phyloP scores from a whole-genome alignment of 2,797 vertebrate species.

The Sus cebifrons region DNA sequence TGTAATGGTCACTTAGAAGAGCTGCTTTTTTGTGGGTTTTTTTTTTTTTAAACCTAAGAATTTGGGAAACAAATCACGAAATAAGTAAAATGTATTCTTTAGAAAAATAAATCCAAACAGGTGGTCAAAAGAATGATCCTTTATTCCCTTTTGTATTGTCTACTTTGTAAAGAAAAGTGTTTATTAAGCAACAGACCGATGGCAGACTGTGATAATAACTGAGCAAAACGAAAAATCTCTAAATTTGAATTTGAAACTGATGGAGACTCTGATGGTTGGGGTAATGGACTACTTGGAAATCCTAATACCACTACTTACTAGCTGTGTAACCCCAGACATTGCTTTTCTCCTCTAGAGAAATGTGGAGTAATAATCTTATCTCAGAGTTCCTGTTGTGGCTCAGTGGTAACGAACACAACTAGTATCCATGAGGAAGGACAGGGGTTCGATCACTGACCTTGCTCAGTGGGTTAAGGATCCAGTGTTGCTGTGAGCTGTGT shows the following conservation, averaged over 20 bases:
- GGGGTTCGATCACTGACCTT: too few species aligned
- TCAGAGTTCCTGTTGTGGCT: neutral
- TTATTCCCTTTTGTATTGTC: slow-evolving; percentile 54
- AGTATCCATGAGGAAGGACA: too few species aligned
- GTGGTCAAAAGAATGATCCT: neutral
- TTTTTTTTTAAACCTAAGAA: slow-evolving; percentile 33
- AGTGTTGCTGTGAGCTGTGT: too few species aligned
- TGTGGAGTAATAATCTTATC: slow-evolving; percentile 23
- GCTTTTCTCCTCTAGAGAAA: slow-evolving; percentile 20
- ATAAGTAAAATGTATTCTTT: slow-evolving; percentile 13
- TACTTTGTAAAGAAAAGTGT: slow-evolving; percentile 1
- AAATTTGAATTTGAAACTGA: slow-evolving; percentile 56
- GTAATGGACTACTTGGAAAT: slow-evolving; percentile 56
- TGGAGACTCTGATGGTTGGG: slow-evolving; percentile 25
- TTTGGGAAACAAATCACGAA: slow-evolving; percentile 49
- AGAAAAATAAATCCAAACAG: slow-evolving; percentile 50
- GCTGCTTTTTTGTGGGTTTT: slow-evolving; percentile 43
- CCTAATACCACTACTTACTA: neutral
- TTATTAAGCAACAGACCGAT: slow-evolving; percentile 19
- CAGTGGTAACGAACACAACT: too few species aligned
- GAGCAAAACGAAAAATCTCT: slow-evolving; percentile 41
- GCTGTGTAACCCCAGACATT: neutral
- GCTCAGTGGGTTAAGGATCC: too few species aligned
- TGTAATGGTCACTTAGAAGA: slow-evolving; percentile 25
- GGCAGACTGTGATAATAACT: slow-evolving; percentile 15